A percentile compares a stretch with the other conserved stretches of the same genome.
phyloP scores from a whole-genome alignment of 2,888 invertebrate species.

The Pandemis heparana region DNA sequence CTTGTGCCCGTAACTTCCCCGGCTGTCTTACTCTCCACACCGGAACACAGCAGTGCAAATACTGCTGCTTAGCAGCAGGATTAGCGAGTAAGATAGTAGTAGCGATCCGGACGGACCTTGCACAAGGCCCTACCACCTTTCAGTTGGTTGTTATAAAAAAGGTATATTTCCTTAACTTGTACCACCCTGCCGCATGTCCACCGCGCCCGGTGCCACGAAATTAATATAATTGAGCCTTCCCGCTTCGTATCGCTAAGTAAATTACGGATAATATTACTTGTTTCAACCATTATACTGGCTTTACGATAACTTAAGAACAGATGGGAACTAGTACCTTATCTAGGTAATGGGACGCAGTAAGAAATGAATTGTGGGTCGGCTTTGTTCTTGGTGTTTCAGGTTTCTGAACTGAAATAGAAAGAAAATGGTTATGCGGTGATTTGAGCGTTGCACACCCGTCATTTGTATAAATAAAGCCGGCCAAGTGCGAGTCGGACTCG shows the following conservation, averaged over 20 bases:
- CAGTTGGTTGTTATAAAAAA: not conserved
- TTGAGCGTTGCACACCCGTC: no score
- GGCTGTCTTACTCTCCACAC: no score
- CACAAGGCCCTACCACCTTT: no score
- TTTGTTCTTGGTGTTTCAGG: not conserved
- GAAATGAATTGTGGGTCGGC: not conserved
- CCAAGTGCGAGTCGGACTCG: no score
- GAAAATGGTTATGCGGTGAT: not conserved
- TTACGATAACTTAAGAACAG: slow-evolving; percentile 1
- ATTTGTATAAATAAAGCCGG: no score
- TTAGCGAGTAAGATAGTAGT: no score
- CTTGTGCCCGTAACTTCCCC: no score
- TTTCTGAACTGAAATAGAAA: not conserved
- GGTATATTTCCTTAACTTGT: not conserved
- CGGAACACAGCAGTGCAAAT: no score
- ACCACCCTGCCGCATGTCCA: slow-evolving; percentile 1
- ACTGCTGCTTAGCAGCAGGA: no score
- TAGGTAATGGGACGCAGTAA: not conserved
- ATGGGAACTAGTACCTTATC: not conserved
- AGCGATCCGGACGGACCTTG: no score
- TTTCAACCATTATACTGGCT: not conserved
- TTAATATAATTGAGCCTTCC: slow-evolving; percentile 19
- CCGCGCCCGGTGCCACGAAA: slow-evolving; percentile 16
- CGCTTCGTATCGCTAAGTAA: not conserved
- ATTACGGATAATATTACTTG: not conserved